phyloP scores from a whole-genome alignment of 1,140 invertebrate species.

The Drosophila persimilis region DNA sequence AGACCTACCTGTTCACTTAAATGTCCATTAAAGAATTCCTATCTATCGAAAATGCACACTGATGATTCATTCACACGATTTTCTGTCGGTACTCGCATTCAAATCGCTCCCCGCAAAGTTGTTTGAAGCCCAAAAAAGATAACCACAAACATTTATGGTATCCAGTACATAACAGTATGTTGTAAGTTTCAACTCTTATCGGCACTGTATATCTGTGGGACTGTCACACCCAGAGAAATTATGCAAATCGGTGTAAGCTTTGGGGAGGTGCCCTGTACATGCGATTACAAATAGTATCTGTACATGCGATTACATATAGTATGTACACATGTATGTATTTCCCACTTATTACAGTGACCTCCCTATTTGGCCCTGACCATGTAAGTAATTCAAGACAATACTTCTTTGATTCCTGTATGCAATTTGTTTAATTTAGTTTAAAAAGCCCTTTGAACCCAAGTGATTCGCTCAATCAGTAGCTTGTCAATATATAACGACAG shows the following conservation, averaged over 20 bases:
- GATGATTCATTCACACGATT: conserved; percentile 18
- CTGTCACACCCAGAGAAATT: conserved; percentile 10
- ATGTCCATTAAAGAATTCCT: conserved; percentile 22
- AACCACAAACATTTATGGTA: conserved; percentile 23
- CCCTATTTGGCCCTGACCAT: conserved; percentile 12
- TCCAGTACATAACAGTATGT: conserved; percentile 14
- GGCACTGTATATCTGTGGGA: conserved; percentile 14
- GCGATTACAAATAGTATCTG: too few species aligned
- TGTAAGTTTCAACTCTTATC: conserved; percentile 13
- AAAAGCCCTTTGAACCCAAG: conserved; percentile 41
- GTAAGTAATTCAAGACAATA: conserved; percentile 3
- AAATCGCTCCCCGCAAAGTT: too few species aligned
- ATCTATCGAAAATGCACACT: conserved; percentile 1
- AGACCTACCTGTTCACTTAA: conserved; percentile 11
- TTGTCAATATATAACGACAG: conserved; percentile 27
- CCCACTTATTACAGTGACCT: conserved; percentile 15
- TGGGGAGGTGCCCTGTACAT: too few species aligned
- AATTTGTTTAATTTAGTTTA: conserved; percentile 30
- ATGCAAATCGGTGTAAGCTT: conserved; percentile 21
- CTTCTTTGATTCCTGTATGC: conserved; percentile 20
- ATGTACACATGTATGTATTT: too few species aligned
- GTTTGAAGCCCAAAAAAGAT: background rate
- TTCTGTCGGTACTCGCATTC: too few species aligned
- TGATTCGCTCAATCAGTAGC: conserved; percentile 57
- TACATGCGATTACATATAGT: too few species aligned